Base-by-base conservation (phyloP, 2,113 vertebrate species). In the Symphodus melops region DNA sequence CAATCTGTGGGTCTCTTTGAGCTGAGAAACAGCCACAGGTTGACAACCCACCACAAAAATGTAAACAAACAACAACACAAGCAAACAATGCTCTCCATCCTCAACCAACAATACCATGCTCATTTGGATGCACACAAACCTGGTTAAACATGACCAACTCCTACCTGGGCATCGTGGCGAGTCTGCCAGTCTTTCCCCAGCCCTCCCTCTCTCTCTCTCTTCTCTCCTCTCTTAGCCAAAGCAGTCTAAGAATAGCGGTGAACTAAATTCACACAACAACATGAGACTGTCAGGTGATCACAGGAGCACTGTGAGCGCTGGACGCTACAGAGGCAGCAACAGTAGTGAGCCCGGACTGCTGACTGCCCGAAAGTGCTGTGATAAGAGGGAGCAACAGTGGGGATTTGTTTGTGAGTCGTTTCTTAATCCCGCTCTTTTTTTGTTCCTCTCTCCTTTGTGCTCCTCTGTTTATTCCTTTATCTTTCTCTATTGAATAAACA, bases 241-340 rank as follows among this genome's bases (percentile, higher is more conserved):
- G 92, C 94, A 89, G 93, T 94, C 96, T 97, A 97, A 98, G 96
- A 97, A 98, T 96, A 98, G 96, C 94, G 82, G 89, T 94, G 93
- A 95, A 95, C 95, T 94, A 94, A 93, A 95, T 95, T 96, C 95
- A 96, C 95, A 94, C 95, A 94, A 96, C 95, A 95, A 95, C 96
- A 97, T 96, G 95, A 97, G 96, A 95, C 94, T 94, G 95, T 97
- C 96, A 96, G 95, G 95, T 97, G 97, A 96, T 94, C 93, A 79
- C 93, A 94, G 94, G 65, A 90, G 92, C 92, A 88, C 90, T 86
- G 91, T 84, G 90, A 66, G 78, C 67, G 91, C 83, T 13, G 92
- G 88, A 92, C 89, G 89, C 88, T 74, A 84, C 82, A 79, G 86
- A 83, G 82, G 75, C 79, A 83, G 83, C 70, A 68, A 63, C 62